These are phyloP conservation scores for Holcopasites calliopsidis DNA, from an alignment of 1,140 invertebrate species.

Conservation along the genomic window DNA sequence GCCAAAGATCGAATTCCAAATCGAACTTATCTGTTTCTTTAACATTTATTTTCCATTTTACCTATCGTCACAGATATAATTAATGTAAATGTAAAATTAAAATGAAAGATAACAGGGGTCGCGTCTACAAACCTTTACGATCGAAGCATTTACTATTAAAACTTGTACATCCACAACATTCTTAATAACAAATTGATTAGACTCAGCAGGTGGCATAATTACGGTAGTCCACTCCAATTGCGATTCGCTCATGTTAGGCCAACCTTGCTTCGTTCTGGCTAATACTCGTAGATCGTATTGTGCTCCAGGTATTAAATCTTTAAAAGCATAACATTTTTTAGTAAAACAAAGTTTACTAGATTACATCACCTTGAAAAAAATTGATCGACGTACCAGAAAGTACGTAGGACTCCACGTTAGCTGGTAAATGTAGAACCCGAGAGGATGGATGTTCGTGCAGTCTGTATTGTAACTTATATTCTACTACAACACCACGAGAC, in stretches of 20 bases:
- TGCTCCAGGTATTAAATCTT: slow-evolving; percentile 80
- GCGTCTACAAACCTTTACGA: slow-evolving; percentile 72
- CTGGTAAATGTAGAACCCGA: slow-evolving; percentile 76
- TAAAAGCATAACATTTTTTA: slow-evolving; percentile 9
- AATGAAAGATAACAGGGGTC: slow-evolving; percentile 1
- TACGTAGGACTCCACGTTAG: slow-evolving; percentile 75
- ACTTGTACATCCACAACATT: slow-evolving; percentile 76
- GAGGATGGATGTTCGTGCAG: slow-evolving; percentile 77
- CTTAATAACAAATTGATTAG: slow-evolving; percentile 63
- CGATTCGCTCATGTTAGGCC: slow-evolving; percentile 78
- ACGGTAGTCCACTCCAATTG: slow-evolving; percentile 80
- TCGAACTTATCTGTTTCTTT: slow-evolving; percentile 63
- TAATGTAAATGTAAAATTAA: slow-evolving; percentile 11
- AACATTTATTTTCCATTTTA: slow-evolving; percentile 76
- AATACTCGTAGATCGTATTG: slow-evolving; percentile 82
- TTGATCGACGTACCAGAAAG: slow-evolving; percentile 80
- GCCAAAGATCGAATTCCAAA: slow-evolving; percentile 75
- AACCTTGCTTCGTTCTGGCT: slow-evolving; percentile 79
- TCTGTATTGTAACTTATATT: slow-evolving; percentile 84
- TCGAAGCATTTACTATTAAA: slow-evolving; percentile 75
- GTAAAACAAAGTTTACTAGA: neutral
- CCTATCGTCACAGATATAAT: slow-evolving; percentile 65
- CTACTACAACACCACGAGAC: slow-evolving; percentile 81
- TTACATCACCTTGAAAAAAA: too few relatives aligned
- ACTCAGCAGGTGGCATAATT: slow-evolving; percentile 75